These are phyloP conservation scores for Phorcus lineatus DNA, from an alignment of 2,888 invertebrate genomes.

Conservation along the genomic window DNA sequence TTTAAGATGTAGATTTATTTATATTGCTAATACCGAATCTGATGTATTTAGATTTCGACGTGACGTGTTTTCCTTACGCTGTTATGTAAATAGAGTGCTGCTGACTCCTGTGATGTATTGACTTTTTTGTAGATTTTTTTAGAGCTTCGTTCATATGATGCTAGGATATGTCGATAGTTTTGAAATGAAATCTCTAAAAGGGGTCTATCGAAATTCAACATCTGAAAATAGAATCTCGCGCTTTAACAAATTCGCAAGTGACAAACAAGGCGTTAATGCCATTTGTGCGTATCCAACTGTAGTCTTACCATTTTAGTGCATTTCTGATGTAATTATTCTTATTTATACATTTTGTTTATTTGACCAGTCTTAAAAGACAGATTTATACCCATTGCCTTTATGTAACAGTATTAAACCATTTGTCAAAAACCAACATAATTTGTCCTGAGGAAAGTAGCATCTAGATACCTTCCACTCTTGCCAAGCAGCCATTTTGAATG, in stretches of 20 bases:
- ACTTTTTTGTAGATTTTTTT: too few species aligned
- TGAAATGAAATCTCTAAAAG: neutral
- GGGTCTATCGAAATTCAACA: neutral
- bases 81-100: conserved; percentile 12
- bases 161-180: neutral
- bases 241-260: neutral
- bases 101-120: neutral
- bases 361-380: conserved; percentile 16
- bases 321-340: neutral
- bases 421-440: conserved; percentile 10
- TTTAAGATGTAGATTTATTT: conserved; percentile 24
- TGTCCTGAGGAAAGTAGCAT: conserved; percentile 7
- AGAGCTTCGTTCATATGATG: neutral
- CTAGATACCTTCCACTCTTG: conserved; percentile 12
- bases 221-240: neutral
- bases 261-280: conserved; percentile 11
- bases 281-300: neutral
- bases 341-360: conserved; percentile 18
- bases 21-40: conserved; percentile 9
- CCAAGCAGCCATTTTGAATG: conserved; percentile 19
- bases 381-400: conserved; percentile 17
- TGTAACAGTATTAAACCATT: conserved; percentile 24
- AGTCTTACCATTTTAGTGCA: neutral
- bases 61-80: neutral
- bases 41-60: conserved; percentile 10